Percentiles rank a stretch among this genome's conserved stretches.
Evolutionary conservation across 1,140 invertebrate genomes (phyloP).

Genomic region (Eupeodes corollae): DNA sequence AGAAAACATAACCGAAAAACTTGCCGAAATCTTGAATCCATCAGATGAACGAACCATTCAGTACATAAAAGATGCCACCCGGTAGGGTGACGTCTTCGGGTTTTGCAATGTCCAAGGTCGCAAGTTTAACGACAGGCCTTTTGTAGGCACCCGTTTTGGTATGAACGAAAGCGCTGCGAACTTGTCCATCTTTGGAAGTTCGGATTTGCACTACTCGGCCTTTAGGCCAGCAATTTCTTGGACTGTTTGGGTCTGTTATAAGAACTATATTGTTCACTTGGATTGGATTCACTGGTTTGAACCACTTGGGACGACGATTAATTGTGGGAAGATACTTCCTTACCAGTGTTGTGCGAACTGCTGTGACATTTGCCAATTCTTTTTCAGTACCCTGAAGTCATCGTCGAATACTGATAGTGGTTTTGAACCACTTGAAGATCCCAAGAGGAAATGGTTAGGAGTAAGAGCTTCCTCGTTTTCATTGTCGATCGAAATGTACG

Average conservation of each 20-base stretch:
- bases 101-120: no score
- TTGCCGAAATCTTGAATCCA: no score
- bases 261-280: slow-evolving; percentile 19
- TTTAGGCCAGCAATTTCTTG: slow-evolving; percentile 15
- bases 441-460: slow-evolving; percentile 26
- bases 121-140: slow-evolving; percentile 5
- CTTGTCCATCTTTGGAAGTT: slow-evolving; percentile 1
- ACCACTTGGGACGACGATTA: slow-evolving; percentile 19
- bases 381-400: neutral
- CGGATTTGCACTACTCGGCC: slow-evolving; percentile 3
- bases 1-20: no score
- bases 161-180: slow-evolving; percentile 3
- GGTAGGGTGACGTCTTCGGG: no score
- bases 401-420: slow-evolving; percentile 6
- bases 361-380: slow-evolving; percentile 12
- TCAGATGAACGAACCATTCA: no score
- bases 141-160: neutral
- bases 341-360: slow-evolving; percentile 14
- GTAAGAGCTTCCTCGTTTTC: slow-evolving; percentile 18
- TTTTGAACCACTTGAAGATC: slow-evolving; percentile 10
- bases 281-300: slow-evolving; percentile 6
- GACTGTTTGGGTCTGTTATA: slow-evolving; percentile 12
- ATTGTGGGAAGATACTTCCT: slow-evolving; percentile 15
- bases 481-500: slow-evolving; percentile 17
- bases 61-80: no score